A percentile compares a stretch with the other conserved stretches of the same genome.
Evolutionary conservation across 2,797 vertebrate species (phyloP).

Genomic region (Gymnocypris eckloni): DNA sequence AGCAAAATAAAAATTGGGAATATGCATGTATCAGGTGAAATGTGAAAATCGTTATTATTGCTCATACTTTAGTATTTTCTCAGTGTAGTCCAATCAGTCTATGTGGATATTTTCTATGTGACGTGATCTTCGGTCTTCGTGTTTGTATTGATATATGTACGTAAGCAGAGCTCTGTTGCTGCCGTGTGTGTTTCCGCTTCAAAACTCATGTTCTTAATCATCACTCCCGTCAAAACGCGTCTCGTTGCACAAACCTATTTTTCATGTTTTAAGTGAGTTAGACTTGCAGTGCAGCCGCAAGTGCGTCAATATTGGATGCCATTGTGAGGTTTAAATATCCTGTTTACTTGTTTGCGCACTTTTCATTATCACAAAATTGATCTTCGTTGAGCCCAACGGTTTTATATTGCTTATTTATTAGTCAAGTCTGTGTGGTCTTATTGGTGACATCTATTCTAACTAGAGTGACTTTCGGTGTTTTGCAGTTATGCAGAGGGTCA

Average conservation of each 20-base stretch:
- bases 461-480: background rate
- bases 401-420: background rate
- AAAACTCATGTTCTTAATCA: conserved; percentile 39
- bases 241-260: background rate
- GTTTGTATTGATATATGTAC: conserved; percentile 17
- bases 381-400: background rate
- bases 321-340: conserved; percentile 29
- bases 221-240: background rate
- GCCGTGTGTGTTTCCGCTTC: conserved; percentile 25
- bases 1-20: background rate
- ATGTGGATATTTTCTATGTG: too few species aligned
- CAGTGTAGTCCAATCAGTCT: background rate
- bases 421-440: background rate
- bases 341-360: conserved; percentile 29
- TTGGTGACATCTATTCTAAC: conserved; percentile 4
- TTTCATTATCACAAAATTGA: conserved; percentile 15
- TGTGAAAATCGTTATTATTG: background rate
- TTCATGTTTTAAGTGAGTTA: background rate
- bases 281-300: background rate
- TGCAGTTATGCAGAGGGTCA: background rate
- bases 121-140: background rate
- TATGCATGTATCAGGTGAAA: background rate
- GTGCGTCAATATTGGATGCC: conserved; percentile 29
- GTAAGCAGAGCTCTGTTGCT: background rate
- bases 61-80: background rate